phyloP scores from a whole-genome alignment of 2,888 invertebrate species.

The Cantharis rustica region DNA sequence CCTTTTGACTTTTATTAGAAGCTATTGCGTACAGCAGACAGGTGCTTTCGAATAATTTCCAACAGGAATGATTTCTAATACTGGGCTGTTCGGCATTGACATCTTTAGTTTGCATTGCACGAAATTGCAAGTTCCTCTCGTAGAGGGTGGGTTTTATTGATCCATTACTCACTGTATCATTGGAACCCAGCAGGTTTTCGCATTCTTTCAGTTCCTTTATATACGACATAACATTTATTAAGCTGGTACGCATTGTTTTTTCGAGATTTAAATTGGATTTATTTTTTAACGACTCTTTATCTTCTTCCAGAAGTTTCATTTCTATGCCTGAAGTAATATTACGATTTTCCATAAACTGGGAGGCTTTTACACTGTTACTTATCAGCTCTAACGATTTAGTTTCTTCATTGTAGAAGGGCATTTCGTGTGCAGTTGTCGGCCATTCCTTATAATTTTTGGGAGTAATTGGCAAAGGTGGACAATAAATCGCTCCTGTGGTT shows the following conservation, averaged over 20 bases:
- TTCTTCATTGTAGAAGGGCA: conserved; percentile 46
- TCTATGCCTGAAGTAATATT: not conserved
- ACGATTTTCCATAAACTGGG: not conserved
- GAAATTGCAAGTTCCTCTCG: not conserved
- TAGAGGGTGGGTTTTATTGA: not conserved
- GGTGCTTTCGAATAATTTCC: not conserved
- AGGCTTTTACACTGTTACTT: not conserved
- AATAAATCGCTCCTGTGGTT: conserved; percentile 35
- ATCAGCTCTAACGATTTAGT: conserved; percentile 45
- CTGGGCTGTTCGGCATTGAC: not conserved
- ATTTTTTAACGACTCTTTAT: not conserved
- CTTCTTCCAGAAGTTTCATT: not conserved
- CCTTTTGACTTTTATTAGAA: not conserved
- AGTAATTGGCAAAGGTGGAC: conserved; percentile 34
- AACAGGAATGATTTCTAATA: not conserved
- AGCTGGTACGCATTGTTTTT: not conserved
- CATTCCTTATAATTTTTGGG: conserved; percentile 38
- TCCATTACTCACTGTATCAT: not conserved
- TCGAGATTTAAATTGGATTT: not conserved
- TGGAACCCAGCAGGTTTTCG: not conserved
- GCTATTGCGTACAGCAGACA: not conserved
- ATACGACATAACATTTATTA: not conserved
- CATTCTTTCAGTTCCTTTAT: not conserved
- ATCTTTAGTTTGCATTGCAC: not conserved
- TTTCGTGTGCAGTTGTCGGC: conserved; percentile 48